These are phyloP conservation scores for Malurus splendens DNA, from an alignment of 2,797 vertebrate genomes.

Conservation along the genomic window DNA sequence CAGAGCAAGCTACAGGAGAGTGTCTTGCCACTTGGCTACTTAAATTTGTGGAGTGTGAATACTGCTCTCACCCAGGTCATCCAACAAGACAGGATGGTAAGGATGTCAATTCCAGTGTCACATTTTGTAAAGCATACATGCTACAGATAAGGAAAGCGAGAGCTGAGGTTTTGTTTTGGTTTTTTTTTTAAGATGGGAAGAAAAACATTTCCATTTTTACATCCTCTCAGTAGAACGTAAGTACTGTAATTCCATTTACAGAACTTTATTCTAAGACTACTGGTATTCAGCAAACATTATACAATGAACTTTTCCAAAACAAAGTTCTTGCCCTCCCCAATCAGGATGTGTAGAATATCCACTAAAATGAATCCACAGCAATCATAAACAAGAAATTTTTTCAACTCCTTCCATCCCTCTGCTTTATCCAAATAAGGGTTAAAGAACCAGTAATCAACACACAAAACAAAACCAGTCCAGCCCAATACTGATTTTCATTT, in stretches of 20 bases:
- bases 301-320: background rate
- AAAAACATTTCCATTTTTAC: background rate
- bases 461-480: background rate
- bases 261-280: background rate
- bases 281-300: background rate
- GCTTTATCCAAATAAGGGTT: background rate
- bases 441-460: background rate
- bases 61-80: background rate
- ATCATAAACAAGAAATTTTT: background rate
- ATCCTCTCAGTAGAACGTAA: background rate
- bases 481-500: background rate
- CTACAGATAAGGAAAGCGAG: background rate
- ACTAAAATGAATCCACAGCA: background rate
- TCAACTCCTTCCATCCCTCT: background rate
- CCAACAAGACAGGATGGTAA: background rate
- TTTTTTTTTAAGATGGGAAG: background rate
- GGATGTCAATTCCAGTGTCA: background rate
- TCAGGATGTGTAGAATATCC: background rate
- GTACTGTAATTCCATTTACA: background rate
- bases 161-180: fast-evolving
- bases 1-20: background rate
- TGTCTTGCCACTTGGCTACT: background rate
- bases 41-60: background rate
- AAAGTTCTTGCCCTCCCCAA: background rate
- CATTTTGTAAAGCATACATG: background rate